Evolutionary conservation across 2,113 vertebrate species (phyloP), one percentile per base, ranked within the genome.

Genomic region (Antechinus flavipes): DNA sequence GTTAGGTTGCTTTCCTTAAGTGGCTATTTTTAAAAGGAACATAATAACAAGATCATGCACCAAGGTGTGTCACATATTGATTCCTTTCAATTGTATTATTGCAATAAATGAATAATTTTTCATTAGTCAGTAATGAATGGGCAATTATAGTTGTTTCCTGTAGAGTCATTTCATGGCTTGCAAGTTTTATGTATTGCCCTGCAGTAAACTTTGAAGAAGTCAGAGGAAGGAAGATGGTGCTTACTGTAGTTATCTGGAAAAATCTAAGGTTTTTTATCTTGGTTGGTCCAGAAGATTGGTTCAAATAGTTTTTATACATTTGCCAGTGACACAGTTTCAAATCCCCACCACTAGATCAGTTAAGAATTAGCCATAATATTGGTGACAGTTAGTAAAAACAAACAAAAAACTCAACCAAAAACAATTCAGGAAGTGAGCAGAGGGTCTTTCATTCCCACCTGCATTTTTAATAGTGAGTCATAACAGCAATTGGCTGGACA

Each of bases 231-330:
- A 47, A 46, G 3, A 76, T 22, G 49, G 54, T 25, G 8, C 14
- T 52, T 93, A 91, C 54, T 24, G 2, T 27, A 26, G 8, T 50
- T 55, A 19, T 94, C 91, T 92, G 76, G 89, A 42, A 91, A 27
- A 26, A 50, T 10, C 49, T 12, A 91, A 58, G 55, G 25, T 8
- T 8, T 54, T 93, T 84, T 2, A 35, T 42, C 68, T 42, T 84
- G 68, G 23, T 84, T 84, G 68, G 92, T 94, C 89, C 93, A 91
- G 25, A 54, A 54, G 54, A 90, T 16, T 54, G 91, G 91, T 42
- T 95, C 89, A 23, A 93, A 49, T 49, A 52, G 89, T 90, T 27
- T 94, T 90, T n/a, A 91, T 46, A 47, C 2, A 5, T 89, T 91
- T 52, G 24, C 22, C 14, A 55, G 42, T 56, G 25, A 90, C 90